phyloP scores from a whole-genome alignment of 2,888 invertebrate species.

The Synergus itoensis region DNA sequence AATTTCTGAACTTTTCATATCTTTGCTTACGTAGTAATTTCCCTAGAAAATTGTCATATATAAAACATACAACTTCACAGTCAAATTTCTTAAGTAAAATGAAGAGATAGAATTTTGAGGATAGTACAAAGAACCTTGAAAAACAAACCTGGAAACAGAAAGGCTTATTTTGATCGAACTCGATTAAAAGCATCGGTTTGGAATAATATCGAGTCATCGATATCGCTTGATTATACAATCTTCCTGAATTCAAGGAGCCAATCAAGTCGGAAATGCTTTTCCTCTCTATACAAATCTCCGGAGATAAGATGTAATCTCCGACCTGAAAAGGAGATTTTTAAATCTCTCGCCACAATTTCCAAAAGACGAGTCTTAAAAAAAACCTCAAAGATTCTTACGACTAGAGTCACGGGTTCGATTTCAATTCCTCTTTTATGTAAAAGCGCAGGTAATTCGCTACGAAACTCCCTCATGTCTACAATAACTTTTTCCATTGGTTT shows the following conservation, averaged over 20 bases:
- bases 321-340: conserved; percentile 80
- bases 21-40: conserved; percentile 88
- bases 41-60: conserved; percentile 80
- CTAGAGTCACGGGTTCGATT: conserved; percentile 92
- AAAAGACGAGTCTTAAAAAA: not conserved
- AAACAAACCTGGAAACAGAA: conserved; percentile 89
- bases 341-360: not conserved
- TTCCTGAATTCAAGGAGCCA: conserved; percentile 95
- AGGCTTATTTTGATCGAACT: conserved; percentile 96
- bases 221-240: conserved; percentile 96
- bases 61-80: not conserved
- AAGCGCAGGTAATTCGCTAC: conserved; percentile 96
- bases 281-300: conserved; percentile 97
- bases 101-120: not conserved
- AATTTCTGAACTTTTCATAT: conserved; percentile 87
- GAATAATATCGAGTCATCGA: conserved; percentile 95
- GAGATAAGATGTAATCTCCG: conserved; percentile 98
- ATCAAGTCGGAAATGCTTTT: conserved; percentile 98
- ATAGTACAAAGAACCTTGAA: not conserved
- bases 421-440: conserved; percentile 96
- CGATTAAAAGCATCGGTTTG: conserved; percentile 94
- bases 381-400: conserved; percentile 78
- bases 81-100: conserved; percentile 1
- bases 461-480: conserved; percentile 98
- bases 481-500: conserved; percentile 80